Conservation (phyloP, 1,140 invertebrate genomes). For the Elymnias hypermnestra region DNA sequence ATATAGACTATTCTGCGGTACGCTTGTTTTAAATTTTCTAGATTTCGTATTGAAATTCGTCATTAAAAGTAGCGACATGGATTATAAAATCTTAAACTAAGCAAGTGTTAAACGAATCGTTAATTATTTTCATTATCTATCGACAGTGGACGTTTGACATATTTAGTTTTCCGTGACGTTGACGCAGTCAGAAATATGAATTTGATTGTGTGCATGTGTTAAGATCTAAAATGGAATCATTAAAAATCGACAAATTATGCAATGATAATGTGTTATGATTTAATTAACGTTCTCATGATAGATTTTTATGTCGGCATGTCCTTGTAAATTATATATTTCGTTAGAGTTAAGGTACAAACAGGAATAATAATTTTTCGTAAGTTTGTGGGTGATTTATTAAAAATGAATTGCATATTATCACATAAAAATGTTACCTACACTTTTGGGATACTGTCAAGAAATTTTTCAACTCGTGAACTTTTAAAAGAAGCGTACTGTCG, state of each 20-base stretch:
- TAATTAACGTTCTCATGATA: not conserved
- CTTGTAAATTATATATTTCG: not conserved
- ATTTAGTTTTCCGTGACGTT: too few species aligned
- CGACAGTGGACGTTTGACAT: too few species aligned
- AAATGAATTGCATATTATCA: slow-evolving; percentile 38
- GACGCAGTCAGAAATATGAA: too few species aligned
- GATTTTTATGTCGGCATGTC: slow-evolving; percentile 1
- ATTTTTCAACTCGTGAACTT: slow-evolving; percentile 59
- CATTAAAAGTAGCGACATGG: too few species aligned
- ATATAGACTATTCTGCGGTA: too few species aligned
- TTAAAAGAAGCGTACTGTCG: slow-evolving; percentile 71
- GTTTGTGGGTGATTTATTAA: slow-evolving; percentile 31
- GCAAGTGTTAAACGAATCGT: too few species aligned
- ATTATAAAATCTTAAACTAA: too few species aligned
- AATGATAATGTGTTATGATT: slow-evolving; percentile 12
- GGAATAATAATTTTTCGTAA: slow-evolving; percentile 39
- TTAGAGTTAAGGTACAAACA: slow-evolving; percentile 5
- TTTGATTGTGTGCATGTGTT: slow-evolving; percentile 4
- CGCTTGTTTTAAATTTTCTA: too few species aligned
- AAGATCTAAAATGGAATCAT: slow-evolving; percentile 4
- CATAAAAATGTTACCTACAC: slow-evolving; percentile 29
- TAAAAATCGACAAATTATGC: slow-evolving; percentile 20
- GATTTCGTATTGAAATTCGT: too few species aligned
- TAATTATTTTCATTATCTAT: too few species aligned
- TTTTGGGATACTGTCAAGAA: slow-evolving; percentile 23